Conservation (phyloP, 2,797 vertebrate species). For the Vespertilio murinus region DNA sequence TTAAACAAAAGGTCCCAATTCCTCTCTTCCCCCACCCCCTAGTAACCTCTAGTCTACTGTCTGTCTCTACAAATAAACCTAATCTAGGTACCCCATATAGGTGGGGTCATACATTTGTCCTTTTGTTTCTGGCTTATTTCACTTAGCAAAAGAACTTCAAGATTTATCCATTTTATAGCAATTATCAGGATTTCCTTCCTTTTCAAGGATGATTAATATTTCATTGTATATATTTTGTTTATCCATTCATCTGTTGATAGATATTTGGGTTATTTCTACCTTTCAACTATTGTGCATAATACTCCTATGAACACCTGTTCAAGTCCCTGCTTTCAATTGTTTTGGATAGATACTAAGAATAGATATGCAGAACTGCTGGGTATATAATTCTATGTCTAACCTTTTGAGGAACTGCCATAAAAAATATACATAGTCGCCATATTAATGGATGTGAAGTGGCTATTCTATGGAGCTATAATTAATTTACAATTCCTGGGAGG, state of each 20-base stretch:
- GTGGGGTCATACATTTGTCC: background rate
- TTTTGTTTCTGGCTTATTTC: constrained; percentile 18
- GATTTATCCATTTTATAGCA: background rate
- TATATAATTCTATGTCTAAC: background rate
- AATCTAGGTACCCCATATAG: background rate
- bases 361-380: background rate
- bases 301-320: background rate
- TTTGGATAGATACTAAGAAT: background rate
- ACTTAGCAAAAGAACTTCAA: background rate
- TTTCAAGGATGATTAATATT: background rate
- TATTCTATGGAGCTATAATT: background rate
- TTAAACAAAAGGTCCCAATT: background rate
- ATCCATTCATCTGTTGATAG: background rate
- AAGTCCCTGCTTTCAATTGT: background rate
- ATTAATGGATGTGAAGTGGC: background rate
- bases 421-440: background rate
- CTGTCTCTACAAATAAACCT: background rate
- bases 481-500: background rate
- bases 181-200: background rate
- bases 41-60: background rate
- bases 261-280: background rate
- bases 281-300: background rate
- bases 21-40: background rate
- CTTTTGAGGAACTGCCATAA: background rate
- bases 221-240: background rate